Conservation (phyloP, 1,140 invertebrate species). For the Ceratina calcarata region DNA sequence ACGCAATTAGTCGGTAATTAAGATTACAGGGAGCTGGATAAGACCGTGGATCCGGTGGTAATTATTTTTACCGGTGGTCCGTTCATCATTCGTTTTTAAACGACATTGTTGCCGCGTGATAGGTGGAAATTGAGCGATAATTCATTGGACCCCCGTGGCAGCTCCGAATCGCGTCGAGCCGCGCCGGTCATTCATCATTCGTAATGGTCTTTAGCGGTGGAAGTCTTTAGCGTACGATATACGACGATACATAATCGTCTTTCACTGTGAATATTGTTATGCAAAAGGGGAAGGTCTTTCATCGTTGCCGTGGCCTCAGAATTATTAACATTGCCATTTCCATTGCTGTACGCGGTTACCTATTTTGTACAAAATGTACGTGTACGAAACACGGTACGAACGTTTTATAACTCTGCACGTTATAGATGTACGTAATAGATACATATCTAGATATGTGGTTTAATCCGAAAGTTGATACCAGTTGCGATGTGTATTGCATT, state of each 20-base stretch:
- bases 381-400: no score
- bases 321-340: neutral
- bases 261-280: constrained; percentile 14
- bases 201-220: constrained; percentile 11
- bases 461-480: no score
- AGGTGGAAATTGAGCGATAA: constrained; percentile 35
- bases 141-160: constrained; percentile 11
- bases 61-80: constrained; percentile 1
- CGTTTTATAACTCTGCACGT: no score
- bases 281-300: constrained; percentile 1
- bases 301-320: neutral
- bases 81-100: neutral
- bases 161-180: neutral
- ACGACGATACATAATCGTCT: constrained; percentile 14
- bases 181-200: constrained; percentile 25
- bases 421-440: no score
- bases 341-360: no score
- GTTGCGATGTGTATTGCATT: no score
- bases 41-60: neutral
- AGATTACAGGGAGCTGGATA: no score
- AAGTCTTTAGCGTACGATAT: constrained; percentile 21
- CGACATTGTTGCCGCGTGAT: neutral
- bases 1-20: no score
- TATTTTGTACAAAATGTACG: no score
- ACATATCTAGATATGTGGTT: no score